Evolutionary conservation across 2,113 vertebrate genomes (phyloP), one percentile per base, ranked within the genome.

Genomic region (Oreochromis aureus): DNA sequence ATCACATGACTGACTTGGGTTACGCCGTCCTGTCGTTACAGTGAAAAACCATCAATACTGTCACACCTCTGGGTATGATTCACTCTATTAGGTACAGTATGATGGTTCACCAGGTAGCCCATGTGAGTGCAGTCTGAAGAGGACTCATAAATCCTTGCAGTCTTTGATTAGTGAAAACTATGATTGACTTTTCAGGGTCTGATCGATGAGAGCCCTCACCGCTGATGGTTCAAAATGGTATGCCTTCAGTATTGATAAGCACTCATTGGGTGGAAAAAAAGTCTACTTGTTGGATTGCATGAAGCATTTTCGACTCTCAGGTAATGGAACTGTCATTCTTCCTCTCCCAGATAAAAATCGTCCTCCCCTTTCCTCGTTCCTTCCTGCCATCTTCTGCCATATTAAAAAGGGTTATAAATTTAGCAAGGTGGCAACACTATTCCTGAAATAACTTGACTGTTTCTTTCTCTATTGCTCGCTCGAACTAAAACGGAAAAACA

Each of bases 251-350:
- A 95, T 96, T 93, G 94, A 95, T 95, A 95, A 94, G 93, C 92
- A 85, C 88, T 92, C 88, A 83, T 81, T 78, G 73, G 81, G 86
- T 63, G 79, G 81, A 54, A 69, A 82, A 79, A 86, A 89, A 87
- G 91, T 91, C 88, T 89, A 89, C 91, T 92, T 92, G 93, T 91
- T 90, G 92, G 92, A 95, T 94, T 91, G 92, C 90, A 89, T 85
- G 92, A 92, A 71, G 89, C 92, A 87, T 93, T 90, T 89, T 88
- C 85, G 86, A 93, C 94, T 95, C 90, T 84, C 87, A 89, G 93
- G 93, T 96, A 95, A 97, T 96, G 95, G 96, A 96, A 95, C 96
- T 95, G 95, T 96, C 96, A 96, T 96, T 95, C 92, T 94, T 93
- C 87, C 92, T 93, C 92, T 76, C 87, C 90, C 46, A 93, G 96